A percentile compares a stretch with the other conserved stretches of the same genome.
phyloP scores from a whole-genome alignment of 1,140 invertebrate genomes.

The Oscheius sp. region DNA sequence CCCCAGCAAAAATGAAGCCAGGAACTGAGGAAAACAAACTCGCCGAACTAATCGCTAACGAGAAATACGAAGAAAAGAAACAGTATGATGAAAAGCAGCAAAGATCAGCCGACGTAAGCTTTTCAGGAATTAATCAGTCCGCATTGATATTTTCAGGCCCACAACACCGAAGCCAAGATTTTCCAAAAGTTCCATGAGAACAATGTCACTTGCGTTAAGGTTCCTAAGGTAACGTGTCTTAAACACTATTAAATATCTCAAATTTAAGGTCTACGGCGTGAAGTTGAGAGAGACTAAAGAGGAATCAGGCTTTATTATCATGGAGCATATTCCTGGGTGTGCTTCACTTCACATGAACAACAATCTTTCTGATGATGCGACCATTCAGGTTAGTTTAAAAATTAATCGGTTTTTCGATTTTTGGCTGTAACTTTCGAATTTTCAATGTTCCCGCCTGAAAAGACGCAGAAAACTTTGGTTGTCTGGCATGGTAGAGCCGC shows the following conservation, averaged over 20 bases:
- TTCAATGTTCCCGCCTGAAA: too few species aligned
- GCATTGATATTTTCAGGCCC: not conserved
- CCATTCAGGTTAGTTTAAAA: not conserved
- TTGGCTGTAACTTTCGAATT: not conserved
- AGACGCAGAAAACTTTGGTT: too few species aligned
- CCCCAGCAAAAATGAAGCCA: too few species aligned
- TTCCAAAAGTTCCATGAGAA: not conserved
- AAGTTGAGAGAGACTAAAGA: not conserved
- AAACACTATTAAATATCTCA: too few species aligned
- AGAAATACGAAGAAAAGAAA: too few species aligned
- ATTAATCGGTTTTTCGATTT: not conserved
- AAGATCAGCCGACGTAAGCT: too few species aligned
- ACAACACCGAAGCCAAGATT: not conserved
- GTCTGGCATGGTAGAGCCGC: too few species aligned
- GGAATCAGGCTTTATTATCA: slow-evolving; percentile 2
- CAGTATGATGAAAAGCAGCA: too few species aligned
- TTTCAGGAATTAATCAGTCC: too few species aligned
- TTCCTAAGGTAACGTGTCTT: too few species aligned
- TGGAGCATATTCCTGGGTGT: not conserved
- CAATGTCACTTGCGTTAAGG: not conserved
- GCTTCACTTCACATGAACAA: slow-evolving; percentile 1
- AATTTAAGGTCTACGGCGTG: not conserved
- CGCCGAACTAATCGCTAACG: too few species aligned
- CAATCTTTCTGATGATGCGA: not conserved
- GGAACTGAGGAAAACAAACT: too few species aligned